phyloP scores from a whole-genome alignment of 2,888 invertebrate species.

The Cynaeus angustus region DNA sequence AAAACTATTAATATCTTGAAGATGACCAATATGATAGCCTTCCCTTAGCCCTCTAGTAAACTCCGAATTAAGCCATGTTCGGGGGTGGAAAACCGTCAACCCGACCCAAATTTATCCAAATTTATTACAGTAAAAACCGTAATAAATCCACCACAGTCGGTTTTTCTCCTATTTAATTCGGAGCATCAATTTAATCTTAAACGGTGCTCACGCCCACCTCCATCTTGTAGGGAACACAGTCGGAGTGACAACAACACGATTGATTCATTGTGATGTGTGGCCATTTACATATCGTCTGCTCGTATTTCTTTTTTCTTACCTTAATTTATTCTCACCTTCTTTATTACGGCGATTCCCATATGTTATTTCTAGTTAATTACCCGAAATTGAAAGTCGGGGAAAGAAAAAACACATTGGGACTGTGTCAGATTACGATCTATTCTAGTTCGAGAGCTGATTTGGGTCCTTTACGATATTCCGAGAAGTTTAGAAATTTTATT shows the following conservation, averaged over 20 bases:
- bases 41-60: not conserved
- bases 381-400: conserved; percentile 30
- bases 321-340: conserved; percentile 47
- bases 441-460: conserved; percentile 27
- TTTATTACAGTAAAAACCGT: conserved; percentile 39
- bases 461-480: conserved; percentile 25
- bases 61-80: conserved; percentile 24
- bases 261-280: conserved; percentile 50
- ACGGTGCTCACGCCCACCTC: conserved; percentile 50
- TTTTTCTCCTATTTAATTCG: conserved; percentile 47
- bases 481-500: conserved; percentile 30
- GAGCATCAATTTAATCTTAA: conserved; percentile 51
- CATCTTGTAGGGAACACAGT: conserved; percentile 44
- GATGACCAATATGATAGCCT: no score
- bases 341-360: conserved; percentile 34
- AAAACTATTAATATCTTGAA: no score
- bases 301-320: conserved; percentile 43
- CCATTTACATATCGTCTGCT: conserved; percentile 48
- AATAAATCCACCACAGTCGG: conserved; percentile 41
- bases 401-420: conserved; percentile 25
- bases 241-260: conserved; percentile 45
- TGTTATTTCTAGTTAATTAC: conserved; percentile 46
- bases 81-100: conserved; percentile 26
- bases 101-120: conserved; percentile 28
- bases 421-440: conserved; percentile 37